Base-by-base conservation (phyloP, 1,140 invertebrate species). In the Bombus vancouverensis region DNA sequence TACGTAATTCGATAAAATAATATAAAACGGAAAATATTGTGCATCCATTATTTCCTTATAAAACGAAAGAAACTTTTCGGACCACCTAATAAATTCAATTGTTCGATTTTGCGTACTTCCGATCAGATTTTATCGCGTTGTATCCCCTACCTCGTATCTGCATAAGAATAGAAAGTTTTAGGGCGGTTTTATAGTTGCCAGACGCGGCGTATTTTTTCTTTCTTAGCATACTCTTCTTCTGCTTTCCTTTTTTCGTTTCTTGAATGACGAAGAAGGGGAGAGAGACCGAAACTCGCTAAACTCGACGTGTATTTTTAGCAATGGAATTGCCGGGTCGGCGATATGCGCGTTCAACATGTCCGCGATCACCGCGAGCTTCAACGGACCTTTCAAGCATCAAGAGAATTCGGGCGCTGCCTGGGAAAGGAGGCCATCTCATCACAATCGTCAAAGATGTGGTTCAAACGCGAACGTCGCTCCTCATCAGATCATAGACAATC, bases 291-390 rank as follows among this genome's bases (percentile, higher is more conserved):
- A 34, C 32, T n/a, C 1, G 1, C 22, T 47, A 42, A 80, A 70
- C 18, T 25, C 32, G 12, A 10, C n/a, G 81, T 75, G 18, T 80
- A 83, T 86, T 86, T 75, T 92, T 94, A 98, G 97, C 32, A 99
- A 99, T 92, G 97, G 98, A 87, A 98, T 99, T 86, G 96, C 97
- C 25, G 98, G 98, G 13, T 99, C 98, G 18, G 99, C 99, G 0
- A 96, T 99, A 1, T 99, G 99, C 94, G 97, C 98, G 1, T 99
- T 98, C 95, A 98, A 97, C 92, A 96, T 99, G 94, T 96, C 97
- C 0, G 96, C 98, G 1, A 98, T 99, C 22, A 96, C 97, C 70
- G 95, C 96, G 12, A 97, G 98, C 1, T 99, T 99, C 93, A 96
- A 97, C 70, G 98, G 99, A 0, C 96, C 97, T 1, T 99, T 98